Evolutionary conservation across 2,797 vertebrate species (phyloP).

Genomic region (Trematomus bernacchii): DNA sequence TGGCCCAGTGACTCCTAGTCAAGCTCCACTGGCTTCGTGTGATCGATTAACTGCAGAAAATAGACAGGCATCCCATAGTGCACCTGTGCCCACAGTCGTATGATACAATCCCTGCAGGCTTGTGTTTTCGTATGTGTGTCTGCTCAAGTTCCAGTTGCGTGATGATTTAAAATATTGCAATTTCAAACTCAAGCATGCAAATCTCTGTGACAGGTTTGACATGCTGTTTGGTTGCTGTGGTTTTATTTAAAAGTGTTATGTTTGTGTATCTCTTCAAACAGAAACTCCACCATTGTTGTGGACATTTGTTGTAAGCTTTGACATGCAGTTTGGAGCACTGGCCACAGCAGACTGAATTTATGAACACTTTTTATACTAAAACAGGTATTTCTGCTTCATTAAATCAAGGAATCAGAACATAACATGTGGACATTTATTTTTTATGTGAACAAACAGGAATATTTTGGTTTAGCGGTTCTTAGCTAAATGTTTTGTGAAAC

Average conservation of each 20-base stretch:
- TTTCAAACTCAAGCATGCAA: constrained; percentile 49
- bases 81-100: constrained; percentile 72
- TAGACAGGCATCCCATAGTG: constrained; percentile 68
- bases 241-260: background rate
- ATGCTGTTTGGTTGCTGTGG: constrained; percentile 36
- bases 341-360: too few relatives aligned
- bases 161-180: constrained; percentile 28
- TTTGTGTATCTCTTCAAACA: constrained; percentile 31
- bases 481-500: background rate
- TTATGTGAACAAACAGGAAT: background rate
- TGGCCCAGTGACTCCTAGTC: constrained; percentile 69
- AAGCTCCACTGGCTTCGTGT: constrained; percentile 72
- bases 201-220: constrained; percentile 58
- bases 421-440: background rate
- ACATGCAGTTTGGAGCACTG: constrained; percentile 28
- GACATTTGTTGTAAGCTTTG: constrained; percentile 7
- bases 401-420: too few relatives aligned
- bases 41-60: constrained; percentile 81
- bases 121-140: constrained; percentile 8
- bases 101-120: constrained; percentile 46
- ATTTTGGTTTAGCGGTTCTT: background rate
- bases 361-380: too few relatives aligned
- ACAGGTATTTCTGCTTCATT: too few relatives aligned
- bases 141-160: constrained; percentile 18
- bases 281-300: constrained; percentile 16